Conservation (phyloP, 2,113 vertebrate genomes). For the Chelonoidis abingdonii region DNA sequence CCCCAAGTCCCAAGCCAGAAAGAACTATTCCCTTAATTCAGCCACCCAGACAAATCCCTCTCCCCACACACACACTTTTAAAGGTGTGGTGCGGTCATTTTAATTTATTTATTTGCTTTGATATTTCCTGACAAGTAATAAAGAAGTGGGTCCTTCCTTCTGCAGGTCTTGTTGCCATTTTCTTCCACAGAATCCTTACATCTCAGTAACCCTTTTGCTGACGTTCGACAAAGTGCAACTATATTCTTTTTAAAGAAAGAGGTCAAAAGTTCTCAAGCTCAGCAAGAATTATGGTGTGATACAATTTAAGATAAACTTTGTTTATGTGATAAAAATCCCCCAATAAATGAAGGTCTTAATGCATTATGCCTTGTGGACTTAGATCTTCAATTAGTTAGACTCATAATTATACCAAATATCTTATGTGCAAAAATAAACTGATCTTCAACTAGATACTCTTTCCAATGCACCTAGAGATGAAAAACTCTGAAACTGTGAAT, state of each 20-base stretch:
- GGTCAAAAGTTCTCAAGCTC: conserved; percentile 36
- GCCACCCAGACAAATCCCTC: too few species aligned
- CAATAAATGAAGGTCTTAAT: conserved; percentile 43
- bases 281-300: conserved; percentile 57
- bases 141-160: conserved; percentile 53
- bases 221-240: conserved; percentile 30
- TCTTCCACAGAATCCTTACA: conserved; percentile 4
- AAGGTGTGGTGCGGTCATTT: neutral
- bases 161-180: conserved; percentile 35
- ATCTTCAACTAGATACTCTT: conserved; percentile 39
- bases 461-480: conserved; percentile 4
- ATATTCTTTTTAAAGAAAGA: conserved; percentile 28
- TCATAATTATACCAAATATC: conserved; percentile 45
- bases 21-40: too few species aligned
- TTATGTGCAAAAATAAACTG: conserved; percentile 60
- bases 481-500: neutral
- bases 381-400: conserved; percentile 35
- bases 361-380: conserved; percentile 14
- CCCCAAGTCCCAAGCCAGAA: neutral
- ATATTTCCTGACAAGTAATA: conserved; percentile 57
- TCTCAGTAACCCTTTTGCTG: conserved; percentile 55
- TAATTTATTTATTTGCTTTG: conserved; percentile 68
- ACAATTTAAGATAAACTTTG: conserved; percentile 49
- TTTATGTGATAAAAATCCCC: conserved; percentile 46
- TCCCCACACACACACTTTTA: too few species aligned